Evolutionary conservation across 2,797 vertebrate species (phyloP).

Genomic region (Cossypha caffra): DNA sequence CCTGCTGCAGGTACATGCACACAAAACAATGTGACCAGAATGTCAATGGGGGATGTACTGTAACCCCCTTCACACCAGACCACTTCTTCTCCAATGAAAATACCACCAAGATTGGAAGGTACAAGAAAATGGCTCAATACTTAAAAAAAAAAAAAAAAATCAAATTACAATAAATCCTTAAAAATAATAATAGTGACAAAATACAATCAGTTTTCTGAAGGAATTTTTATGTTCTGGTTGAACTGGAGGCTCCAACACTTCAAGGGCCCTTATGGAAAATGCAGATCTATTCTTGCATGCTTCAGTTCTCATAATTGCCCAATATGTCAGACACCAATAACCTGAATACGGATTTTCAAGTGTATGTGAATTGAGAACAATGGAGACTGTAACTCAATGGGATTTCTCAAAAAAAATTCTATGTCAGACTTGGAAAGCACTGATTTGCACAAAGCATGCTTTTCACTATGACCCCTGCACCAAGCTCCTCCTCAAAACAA

Average conservation of each 20-base stretch:
- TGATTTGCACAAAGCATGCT: accelerated
- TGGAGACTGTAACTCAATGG: accelerated
- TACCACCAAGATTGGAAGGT: background rate
- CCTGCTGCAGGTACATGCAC: background rate
- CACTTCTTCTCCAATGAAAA: background rate
- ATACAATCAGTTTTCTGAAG: background rate
- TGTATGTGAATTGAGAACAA: background rate
- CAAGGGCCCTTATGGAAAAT: background rate
- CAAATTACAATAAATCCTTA: background rate
- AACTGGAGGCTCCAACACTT: background rate
- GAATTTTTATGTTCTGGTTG: background rate
- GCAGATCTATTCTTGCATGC: background rate
- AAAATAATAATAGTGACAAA: background rate
- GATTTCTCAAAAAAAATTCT: background rate
- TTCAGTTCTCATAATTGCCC: background rate
- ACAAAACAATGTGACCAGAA: background rate
- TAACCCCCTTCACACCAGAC: background rate
- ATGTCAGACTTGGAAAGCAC: background rate
- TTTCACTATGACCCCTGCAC: background rate
- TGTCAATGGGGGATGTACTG: background rate
- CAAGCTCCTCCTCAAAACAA: background rate
- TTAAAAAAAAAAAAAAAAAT: background rate
- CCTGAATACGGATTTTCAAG: background rate
- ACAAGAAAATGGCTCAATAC: background rate
- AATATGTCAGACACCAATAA: background rate